Base-by-base conservation (phyloP, 1,140 invertebrate genomes). In the Achatina immaculata region DNA sequence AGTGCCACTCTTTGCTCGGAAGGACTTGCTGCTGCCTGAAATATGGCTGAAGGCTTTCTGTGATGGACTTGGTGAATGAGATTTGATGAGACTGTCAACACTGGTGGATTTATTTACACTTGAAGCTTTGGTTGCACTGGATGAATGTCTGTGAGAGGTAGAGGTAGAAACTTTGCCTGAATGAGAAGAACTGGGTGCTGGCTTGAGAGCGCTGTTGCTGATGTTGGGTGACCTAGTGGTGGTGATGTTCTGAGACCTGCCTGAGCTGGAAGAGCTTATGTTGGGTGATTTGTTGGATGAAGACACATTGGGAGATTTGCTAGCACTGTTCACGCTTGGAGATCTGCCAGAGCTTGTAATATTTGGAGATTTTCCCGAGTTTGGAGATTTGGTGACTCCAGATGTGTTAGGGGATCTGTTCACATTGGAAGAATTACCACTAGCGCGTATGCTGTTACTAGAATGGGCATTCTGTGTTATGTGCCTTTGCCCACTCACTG, bases 331-430 rank as follows among this genome's bases (percentile, higher is more conserved):
- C 42, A 82, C 0, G 36, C 45, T 74, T 9, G 76, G 76, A 3
- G 81, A 73, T n/a, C 66, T 72, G 40, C 51, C 21, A 68, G 71
- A 38, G 45, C 48, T 79, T 71, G 81, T 28, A 9, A 45, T 58
- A 11, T 82, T 78, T 43, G 45, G 66, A n/a, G 58, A 66, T 9
- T 66, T 79, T 16, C 77, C 82, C 45, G 69, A 48, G 38, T 42
- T 78, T 19, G 78, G 78, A 45, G 81, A 78, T 72, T 81, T 69
- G 14, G 21, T 81, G 21, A 77, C 0, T 16, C 58, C 62, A 43
- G 65, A 38, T 55, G 68, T 51, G 40, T 72, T 80, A 28, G 68
- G 78, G 16, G 76, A 78, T 40, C 38, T 62, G 48, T 11, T 40
- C 4, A 80, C 48, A 58, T 24, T 71, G 34, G n/a, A 42, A 21